Percentiles rank a stretch among this genome's conserved stretches.
phyloP scores from a whole-genome alignment of 1,140 invertebrate species.

The Drosophila santomea region DNA sequence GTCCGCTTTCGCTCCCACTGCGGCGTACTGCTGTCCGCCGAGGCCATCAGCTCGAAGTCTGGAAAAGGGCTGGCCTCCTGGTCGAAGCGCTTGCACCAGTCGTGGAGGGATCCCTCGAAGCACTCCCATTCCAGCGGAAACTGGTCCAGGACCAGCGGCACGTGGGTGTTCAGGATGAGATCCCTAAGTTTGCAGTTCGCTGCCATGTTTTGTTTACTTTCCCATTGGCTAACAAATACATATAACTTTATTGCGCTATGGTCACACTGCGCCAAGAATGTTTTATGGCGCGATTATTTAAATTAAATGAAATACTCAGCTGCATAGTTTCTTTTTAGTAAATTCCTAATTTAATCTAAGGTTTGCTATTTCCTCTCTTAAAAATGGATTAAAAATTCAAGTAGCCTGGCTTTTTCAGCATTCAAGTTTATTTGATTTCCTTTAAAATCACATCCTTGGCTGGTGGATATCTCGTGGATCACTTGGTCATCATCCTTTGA shows the following conservation, averaged over 20 bases:
- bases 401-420: neutral
- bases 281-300: neutral
- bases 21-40: conserved; percentile 86
- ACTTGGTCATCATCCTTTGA: neutral
- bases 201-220: conserved; percentile 18
- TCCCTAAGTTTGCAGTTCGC: conserved; percentile 46
- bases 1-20: conserved; percentile 91
- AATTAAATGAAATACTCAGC: neutral
- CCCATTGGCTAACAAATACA: neutral
- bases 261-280: neutral
- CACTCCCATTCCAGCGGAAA: conserved; percentile 69
- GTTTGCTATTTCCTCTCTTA: too few relatives aligned
- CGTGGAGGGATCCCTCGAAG: conserved; percentile 75
- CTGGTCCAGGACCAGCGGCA: conserved; percentile 64
- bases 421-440: neutral
- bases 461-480: too few relatives aligned
- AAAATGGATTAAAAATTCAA: neutral
- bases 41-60: conserved; percentile 84
- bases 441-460: neutral
- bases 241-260: neutral
- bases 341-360: too few relatives aligned
- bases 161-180: conserved; percentile 68
- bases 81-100: conserved; percentile 86
- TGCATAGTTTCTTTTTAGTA: too few relatives aligned
- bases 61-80: conserved; percentile 62